Percentiles rank a stretch among this genome's conserved stretches.
phyloP scores from a whole-genome alignment of 2,113 vertebrate species.

The Arenaria interpres region DNA sequence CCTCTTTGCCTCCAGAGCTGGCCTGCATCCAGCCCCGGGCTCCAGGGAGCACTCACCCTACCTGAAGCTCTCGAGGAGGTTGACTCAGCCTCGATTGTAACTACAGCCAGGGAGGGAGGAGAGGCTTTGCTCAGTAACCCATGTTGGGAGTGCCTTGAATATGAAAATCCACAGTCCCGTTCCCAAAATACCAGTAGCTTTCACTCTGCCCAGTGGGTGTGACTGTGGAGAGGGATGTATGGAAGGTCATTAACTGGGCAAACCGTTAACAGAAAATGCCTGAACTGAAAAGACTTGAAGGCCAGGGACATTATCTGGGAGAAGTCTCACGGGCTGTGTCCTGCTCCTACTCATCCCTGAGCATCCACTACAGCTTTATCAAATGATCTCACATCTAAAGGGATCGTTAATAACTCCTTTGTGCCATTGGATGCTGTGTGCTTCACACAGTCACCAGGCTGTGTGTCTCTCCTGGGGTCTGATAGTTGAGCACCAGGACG shows the following conservation, averaged over 20 bases:
- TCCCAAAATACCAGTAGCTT: neutral
- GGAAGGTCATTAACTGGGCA: neutral
- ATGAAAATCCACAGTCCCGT: neutral
- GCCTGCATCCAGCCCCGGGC: neutral
- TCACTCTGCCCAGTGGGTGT: neutral
- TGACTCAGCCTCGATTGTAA: neutral
- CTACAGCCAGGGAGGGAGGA: neutral
- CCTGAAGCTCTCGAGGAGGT: neutral
- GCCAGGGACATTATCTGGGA: neutral
- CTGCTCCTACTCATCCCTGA: neutral
- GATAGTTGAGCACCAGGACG: neutral
- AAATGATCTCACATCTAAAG: neutral
- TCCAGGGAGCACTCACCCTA: neutral
- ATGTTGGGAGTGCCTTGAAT: neutral
- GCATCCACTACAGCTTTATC: neutral
- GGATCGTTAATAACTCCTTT: neutral
- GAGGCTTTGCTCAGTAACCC: neutral
- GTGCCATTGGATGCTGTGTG: neutral
- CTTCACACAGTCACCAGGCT: neutral
- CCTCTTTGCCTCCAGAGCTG: neutral
- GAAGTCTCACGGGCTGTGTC: neutral
- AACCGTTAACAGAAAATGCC: neutral
- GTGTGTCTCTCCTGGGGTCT: neutral
- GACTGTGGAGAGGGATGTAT: neutral
- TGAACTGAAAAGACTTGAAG: neutral